A percentile compares a stretch with the other conserved stretches of the same genome.
Conservation (phyloP, 2,113 vertebrate species). For the Mesembrinibis cayennensis region DNA sequence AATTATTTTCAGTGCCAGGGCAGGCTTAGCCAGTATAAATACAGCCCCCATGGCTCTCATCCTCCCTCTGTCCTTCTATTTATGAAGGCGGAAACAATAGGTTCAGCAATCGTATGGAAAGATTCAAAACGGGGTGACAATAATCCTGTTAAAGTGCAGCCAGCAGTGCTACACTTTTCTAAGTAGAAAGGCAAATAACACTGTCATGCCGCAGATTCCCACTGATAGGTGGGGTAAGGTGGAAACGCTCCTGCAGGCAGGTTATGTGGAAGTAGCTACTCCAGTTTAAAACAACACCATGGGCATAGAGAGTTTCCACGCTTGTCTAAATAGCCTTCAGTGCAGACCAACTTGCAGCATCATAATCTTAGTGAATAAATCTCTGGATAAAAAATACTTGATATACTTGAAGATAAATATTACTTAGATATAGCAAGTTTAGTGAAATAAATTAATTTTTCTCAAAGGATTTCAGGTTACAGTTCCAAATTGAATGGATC, state of each 20-base stretch:
- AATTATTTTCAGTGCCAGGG: neutral
- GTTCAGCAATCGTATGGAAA: rapidly evolving
- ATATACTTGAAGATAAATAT: neutral
- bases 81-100: neutral
- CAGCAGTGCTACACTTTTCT: neutral
- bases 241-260: neutral
- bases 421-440: neutral
- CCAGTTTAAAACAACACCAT: neutral
- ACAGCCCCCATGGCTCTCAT: neutral
- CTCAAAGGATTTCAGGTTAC: neutral
- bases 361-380: neutral
- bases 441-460: neutral
- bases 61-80: neutral
- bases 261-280: neutral
- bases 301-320: neutral
- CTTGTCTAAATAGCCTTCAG: neutral
- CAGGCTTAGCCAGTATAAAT: neutral
- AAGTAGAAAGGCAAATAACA: neutral
- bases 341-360: neutral
- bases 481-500: neutral
- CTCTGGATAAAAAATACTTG: neutral
- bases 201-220: neutral
- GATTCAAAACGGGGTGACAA: neutral
- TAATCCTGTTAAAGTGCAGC: neutral
- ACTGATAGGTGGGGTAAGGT: neutral